Conservation (phyloP, 2,888 invertebrate species). For the Epistrophe eligans region DNA sequence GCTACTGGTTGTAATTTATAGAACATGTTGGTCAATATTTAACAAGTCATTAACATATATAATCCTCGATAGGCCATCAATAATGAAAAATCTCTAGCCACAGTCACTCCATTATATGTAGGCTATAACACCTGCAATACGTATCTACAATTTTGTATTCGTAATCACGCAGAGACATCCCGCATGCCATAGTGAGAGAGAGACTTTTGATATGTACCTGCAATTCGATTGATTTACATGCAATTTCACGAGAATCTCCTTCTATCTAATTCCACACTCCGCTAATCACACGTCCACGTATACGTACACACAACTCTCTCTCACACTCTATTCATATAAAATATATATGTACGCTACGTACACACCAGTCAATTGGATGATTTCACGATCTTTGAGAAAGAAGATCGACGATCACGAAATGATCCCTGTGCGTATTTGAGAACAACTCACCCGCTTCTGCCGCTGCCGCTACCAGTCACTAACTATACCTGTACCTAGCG, state of each 20-base stretch:
- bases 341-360: background rate
- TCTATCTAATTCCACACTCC: conserved; percentile 59
- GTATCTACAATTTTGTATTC: background rate
- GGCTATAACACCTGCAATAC: conserved; percentile 68
- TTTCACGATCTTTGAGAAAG: conserved; percentile 65
- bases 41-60: conserved; percentile 67
- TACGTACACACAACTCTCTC: conserved; percentile 47
- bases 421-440: conserved; percentile 61
- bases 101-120: conserved; percentile 28
- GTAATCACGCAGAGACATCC: conserved; percentile 30
- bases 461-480: background rate
- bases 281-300: conserved; percentile 63
- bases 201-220: conserved; percentile 19
- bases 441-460: conserved; percentile 39
- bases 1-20: conserved; percentile 42
- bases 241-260: conserved; percentile 51
- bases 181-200: conserved; percentile 27
- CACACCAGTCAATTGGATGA: conserved; percentile 67
- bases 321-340: background rate
- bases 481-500: conserved; percentile 47
- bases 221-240: conserved; percentile 70
- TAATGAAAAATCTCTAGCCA: conserved; percentile 9
- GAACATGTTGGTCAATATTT: conserved; percentile 58
- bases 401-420: conserved; percentile 63
- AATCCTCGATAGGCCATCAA: conserved; percentile 48